Percentiles rank a stretch among this genome's conserved stretches.
phyloP scores from a whole-genome alignment of 2,797 vertebrate species.

The Heliangelus exortis region DNA sequence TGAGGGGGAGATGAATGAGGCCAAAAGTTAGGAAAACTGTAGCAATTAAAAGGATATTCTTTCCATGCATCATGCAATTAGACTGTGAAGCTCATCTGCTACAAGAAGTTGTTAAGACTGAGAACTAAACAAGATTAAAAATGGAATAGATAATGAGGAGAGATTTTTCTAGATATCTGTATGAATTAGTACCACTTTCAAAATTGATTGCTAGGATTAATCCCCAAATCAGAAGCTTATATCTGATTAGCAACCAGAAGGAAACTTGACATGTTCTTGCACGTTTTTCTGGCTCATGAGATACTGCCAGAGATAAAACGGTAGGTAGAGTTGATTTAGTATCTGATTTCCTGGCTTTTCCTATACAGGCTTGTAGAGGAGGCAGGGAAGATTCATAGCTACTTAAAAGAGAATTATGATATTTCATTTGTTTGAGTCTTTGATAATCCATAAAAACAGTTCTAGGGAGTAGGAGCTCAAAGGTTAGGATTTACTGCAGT shows the following conservation, averaged over 20 bases:
- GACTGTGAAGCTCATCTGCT: constrained; percentile 38
- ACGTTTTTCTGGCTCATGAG: constrained; percentile 18
- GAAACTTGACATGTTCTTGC: neutral
- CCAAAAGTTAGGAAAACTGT: constrained; percentile 17
- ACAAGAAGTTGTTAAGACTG: constrained; percentile 50
- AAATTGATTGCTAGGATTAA: constrained; percentile 25
- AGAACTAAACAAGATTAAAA: constrained; percentile 52
- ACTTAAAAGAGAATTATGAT: neutral
- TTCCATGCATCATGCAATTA: constrained; percentile 3
- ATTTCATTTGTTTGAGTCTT: neutral
- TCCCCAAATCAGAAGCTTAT: constrained; percentile 16
- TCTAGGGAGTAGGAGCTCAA: neutral
- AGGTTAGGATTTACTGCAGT: neutral
- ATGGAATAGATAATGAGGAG: neutral
- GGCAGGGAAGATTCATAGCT: neutral
- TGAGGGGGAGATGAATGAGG: neutral
- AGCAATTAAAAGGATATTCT: constrained; percentile 28
- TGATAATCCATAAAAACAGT: neutral
- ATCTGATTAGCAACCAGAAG: constrained; percentile 42
- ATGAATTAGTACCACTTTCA: constrained; percentile 8
- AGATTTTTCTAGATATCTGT: constrained; percentile 30
- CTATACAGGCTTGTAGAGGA: neutral
- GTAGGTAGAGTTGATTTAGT: neutral
- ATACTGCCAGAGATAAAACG: neutral
- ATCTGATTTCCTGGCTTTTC: neutral